These are phyloP conservation scores for Gambusia yucatana DNA, from an alignment of 2,797 vertebrate species.

Conservation along the genomic window DNA sequence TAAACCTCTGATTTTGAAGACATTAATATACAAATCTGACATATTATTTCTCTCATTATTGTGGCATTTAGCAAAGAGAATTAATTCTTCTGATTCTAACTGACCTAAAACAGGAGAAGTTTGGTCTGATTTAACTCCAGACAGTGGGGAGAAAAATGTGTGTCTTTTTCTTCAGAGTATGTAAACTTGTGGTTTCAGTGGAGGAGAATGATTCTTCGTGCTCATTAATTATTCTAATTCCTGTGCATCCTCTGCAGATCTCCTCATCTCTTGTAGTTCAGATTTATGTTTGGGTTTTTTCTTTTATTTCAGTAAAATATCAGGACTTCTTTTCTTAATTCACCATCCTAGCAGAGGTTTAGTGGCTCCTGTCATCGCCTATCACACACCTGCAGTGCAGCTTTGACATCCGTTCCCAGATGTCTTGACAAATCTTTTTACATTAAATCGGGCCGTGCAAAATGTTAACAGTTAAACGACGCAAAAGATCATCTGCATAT, in stretches of 20 bases:
- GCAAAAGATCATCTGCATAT: neutral
- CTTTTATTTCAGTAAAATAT: neutral
- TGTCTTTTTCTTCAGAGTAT: neutral
- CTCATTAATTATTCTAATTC: neutral
- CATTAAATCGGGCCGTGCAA: neutral
- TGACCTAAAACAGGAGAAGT: neutral
- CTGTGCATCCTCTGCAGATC: neutral
- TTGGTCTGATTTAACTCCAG: neutral
- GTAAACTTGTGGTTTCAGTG: neutral
- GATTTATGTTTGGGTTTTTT: neutral
- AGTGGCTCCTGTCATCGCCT: neutral
- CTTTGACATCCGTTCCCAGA: constrained; percentile 1
- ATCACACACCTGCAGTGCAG: neutral
- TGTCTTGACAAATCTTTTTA: neutral
- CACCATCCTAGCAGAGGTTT: neutral
- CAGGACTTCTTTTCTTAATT: neutral
- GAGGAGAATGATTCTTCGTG: neutral
- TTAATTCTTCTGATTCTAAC: neutral
- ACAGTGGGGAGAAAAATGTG: neutral
- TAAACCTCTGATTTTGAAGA: neutral
- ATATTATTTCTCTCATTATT: neutral
- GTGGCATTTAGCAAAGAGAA: neutral
- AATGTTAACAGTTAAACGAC: neutral
- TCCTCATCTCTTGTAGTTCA: neutral
- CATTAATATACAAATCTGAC: neutral